Base-by-base conservation (phyloP, 2,888 invertebrate species). In the Callyntrura sp. region DNA sequence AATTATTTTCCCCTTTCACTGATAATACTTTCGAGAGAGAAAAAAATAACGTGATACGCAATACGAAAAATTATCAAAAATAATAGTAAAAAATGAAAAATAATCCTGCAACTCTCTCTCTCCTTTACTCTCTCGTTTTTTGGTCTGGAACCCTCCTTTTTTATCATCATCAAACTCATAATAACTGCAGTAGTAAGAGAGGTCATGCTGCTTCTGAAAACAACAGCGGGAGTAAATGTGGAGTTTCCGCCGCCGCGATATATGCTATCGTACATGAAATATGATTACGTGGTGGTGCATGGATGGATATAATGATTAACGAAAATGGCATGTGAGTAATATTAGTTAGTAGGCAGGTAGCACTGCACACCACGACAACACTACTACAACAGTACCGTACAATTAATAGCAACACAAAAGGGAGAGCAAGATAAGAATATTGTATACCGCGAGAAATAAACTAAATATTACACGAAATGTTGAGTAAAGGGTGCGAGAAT, bases 241-340 rank as follows among this genome's bases (percentile, higher is more conserved):
- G 48, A 76, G 76, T 83, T 88, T 88, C 88, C 88, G 88, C 88
- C 48, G 51, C 43, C 35, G 9, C 78, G 4, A 17, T 62, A 25
- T 51, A 35, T 55, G 70, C 35, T 62, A 11, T 25, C 25, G 8
- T 70, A 70, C 9, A 43, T 5, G 57, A 14, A 11, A 51, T 51
- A 14, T 11, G 12, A 51, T 51, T 11, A 14, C 51, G 2, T 51
- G 51, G 14, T 14, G 51, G 57, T 79, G 48, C 35, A 8, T 85
- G 73, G 65, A 70, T 87, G 85, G 65, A 86, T 79, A 79, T 35
- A 35, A 35, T 87, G 87, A 81, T 81, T 87, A 87, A 87, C 70
- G 70, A 79, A 87, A 87, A 87, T 87, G 79, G 87, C 79, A 87
- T 87, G 82, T 82, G 87, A 87, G 87, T 81, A 87, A 81, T 87